phyloP scores from a whole-genome alignment of 1,140 invertebrate species.

The Microplitis demolitor region DNA sequence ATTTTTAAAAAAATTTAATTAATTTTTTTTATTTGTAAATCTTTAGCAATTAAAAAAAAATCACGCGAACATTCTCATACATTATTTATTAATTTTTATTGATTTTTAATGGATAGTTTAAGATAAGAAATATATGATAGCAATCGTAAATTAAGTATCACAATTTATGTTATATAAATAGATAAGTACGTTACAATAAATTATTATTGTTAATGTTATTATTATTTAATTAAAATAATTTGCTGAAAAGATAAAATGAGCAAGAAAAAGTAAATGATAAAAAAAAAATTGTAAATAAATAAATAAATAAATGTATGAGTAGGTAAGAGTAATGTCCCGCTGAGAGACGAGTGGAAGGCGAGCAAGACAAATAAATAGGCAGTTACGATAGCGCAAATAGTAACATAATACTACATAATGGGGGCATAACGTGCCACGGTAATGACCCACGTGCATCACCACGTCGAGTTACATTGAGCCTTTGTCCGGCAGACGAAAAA shows the following conservation, averaged over 20 bases:
- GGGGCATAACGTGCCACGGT: conserved; percentile 48
- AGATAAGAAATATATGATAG: too few relatives aligned
- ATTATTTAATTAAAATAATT: too few relatives aligned
- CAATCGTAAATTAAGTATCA: too few relatives aligned
- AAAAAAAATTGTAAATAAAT: background rate
- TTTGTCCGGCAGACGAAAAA: conserved; percentile 40
- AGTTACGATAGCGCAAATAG: conserved; percentile 56
- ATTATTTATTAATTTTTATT: background rate
- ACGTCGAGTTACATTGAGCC: conserved; percentile 47
- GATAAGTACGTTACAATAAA: too few relatives aligned
- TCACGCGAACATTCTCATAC: background rate
- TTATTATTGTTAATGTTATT: too few relatives aligned
- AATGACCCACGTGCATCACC: conserved; percentile 48
- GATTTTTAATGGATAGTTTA: too few relatives aligned
- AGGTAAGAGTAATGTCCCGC: conserved; percentile 12
- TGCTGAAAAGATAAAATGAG: too few relatives aligned
- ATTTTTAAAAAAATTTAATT: background rate
- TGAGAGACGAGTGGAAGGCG: conserved; percentile 33
- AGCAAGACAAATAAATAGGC: conserved; percentile 54
- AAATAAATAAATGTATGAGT: background rate
- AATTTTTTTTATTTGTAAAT: background rate
- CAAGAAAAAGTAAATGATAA: background rate
- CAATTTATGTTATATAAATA: too few relatives aligned
- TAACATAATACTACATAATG: conserved; percentile 59
- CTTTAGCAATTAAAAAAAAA: background rate